A percentile compares a stretch with the other conserved stretches of the same genome.
phyloP scores from a whole-genome alignment of 2,797 vertebrate genomes.

The Bryconaethiops microstoma region DNA sequence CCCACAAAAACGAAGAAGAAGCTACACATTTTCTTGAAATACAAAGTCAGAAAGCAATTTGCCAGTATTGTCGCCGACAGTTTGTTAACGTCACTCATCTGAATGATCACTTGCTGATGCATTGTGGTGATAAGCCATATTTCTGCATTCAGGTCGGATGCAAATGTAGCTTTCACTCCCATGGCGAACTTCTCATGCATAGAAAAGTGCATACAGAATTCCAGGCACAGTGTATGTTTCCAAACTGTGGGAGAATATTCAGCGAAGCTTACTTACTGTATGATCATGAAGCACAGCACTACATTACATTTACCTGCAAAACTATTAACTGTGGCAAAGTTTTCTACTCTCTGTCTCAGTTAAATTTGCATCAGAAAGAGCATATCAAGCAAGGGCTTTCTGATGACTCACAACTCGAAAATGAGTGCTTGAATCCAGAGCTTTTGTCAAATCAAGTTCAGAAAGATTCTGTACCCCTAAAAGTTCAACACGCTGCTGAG shows the following conservation, averaged over 20 bases:
- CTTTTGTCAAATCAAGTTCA: constrained; percentile 15
- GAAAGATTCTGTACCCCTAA: constrained; percentile 61
- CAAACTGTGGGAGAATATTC: constrained; percentile 94
- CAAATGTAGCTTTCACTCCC: constrained; percentile 94
- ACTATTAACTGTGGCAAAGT: constrained; percentile 89
- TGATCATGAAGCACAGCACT: constrained; percentile 99
- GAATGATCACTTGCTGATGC: constrained; percentile 98
- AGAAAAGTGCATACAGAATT: constrained; percentile 92
- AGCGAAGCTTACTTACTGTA: constrained; percentile 96
- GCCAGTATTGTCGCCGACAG: constrained; percentile 97
- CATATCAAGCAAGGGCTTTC: constrained; percentile 75
- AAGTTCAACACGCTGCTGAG: constrained; percentile 75
- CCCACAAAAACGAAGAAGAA: constrained; percentile 95
- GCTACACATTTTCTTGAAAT: constrained; percentile 97
- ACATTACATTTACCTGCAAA: constrained; percentile 95
- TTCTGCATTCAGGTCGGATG: constrained; percentile 99
- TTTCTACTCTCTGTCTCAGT: constrained; percentile 89
- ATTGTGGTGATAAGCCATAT: constrained; percentile 95
- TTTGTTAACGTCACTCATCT: constrained; percentile 97
- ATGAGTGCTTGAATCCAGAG: constrained; percentile 42
- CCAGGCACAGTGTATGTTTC: constrained; percentile 97
- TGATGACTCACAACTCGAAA: constrained; percentile 44
- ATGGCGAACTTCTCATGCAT: constrained; percentile 93
- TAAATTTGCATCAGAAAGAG: constrained; percentile 87
- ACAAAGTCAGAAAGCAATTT: constrained; percentile 98